Percentiles rank a stretch among this genome's conserved stretches.
Evolutionary conservation across 2,113 vertebrate species (phyloP).

Genomic region (Sitta europaea): DNA sequence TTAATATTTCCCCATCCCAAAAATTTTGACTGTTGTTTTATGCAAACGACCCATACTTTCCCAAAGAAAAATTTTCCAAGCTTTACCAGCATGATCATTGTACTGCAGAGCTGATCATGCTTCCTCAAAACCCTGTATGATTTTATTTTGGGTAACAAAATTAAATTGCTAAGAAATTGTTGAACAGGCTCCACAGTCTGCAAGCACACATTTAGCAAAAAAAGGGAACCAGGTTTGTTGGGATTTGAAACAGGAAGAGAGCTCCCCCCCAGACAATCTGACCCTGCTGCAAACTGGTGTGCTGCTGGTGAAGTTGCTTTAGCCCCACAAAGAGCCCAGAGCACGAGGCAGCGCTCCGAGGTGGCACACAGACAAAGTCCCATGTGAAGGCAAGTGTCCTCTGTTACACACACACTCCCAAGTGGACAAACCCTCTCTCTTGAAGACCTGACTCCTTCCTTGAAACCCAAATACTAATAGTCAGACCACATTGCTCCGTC

Average conservation of each 20-base stretch:
- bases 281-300: not conserved
- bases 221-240: not conserved
- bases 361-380: not conserved
- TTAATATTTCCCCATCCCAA: not conserved
- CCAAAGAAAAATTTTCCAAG: not conserved
- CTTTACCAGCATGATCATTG: not conserved
- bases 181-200: not conserved
- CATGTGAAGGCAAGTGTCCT: fast-evolving
- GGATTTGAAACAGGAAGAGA: not conserved
- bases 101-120: not conserved
- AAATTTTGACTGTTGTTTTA: not conserved
- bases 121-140: not conserved
- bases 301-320: not conserved
- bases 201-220: fast-evolving
- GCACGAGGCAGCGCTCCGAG: fast-evolving
- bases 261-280: not conserved
- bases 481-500: not conserved
- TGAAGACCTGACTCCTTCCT: not conserved
- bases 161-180: not conserved
- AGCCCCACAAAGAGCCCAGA: not conserved
- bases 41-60: not conserved
- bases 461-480: not conserved
- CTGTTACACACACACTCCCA: no score
- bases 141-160: not conserved
- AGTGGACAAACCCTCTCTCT: not conserved